phyloP scores from a whole-genome alignment of 2,888 invertebrate species.

The Ryuthela nishihirai region DNA sequence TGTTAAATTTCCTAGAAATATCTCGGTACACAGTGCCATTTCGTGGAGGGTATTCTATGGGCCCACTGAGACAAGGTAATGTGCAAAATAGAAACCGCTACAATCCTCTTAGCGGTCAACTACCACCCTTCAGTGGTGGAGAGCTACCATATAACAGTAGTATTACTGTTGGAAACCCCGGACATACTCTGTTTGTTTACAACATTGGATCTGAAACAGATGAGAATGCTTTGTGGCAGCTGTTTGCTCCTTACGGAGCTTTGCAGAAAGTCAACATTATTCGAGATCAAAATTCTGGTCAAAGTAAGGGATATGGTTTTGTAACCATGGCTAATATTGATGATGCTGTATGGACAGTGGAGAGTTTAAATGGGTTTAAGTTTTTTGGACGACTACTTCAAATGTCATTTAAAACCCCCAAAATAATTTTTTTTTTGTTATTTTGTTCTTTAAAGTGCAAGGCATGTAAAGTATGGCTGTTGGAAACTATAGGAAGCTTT shows the following conservation, averaged over 20 bases:
- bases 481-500: no score
- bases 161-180: conserved; percentile 21
- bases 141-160: no score
- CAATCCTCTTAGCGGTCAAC: no score
- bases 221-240: conserved; percentile 49
- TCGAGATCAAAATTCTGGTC: conserved; percentile 45
- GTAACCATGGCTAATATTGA: conserved; percentile 51
- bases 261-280: conserved; percentile 51
- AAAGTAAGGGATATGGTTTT: conserved; percentile 52
- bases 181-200: conserved; percentile 50
- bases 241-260: conserved; percentile 50
- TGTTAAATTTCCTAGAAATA: no score
- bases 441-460: no score
- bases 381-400: conserved; percentile 48
- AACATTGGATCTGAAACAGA: conserved; percentile 51
- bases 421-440: no score
- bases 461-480: no score
- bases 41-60: no score
- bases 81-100: no score
- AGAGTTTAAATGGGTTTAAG: conserved; percentile 48
- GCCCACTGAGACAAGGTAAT: no score
- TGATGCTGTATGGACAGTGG: conserved; percentile 50
- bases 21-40: no score
- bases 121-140: no score
- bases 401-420: conserved; percentile 47